Base-by-base conservation (phyloP, 2,888 invertebrate species). In the Melanotus villosus region DNA sequence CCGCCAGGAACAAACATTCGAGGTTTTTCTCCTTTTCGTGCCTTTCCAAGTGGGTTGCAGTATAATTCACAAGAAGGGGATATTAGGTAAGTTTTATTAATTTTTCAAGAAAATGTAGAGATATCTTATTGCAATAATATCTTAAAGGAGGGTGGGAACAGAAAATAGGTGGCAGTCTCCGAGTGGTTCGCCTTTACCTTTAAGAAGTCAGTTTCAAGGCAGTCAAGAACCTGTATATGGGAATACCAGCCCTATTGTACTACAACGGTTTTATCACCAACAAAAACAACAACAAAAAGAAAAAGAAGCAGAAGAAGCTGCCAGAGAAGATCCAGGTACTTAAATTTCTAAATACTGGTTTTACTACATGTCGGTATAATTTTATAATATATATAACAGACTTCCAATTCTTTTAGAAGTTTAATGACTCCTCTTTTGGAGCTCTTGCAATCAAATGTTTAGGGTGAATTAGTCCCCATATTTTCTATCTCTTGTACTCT, bases 191-290 rank as follows among this genome's bases (percentile, higher is more conserved):
- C 85, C 85, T n/a, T 74, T 86, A 68, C 84, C 83, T 14, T 73
- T 82, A 32, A 75, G 85, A 68, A 82, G 81, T 65, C 83, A 84
- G 63, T 80, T 81, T 70, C 78, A 60, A 63, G 45, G 30, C 23
- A 68, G 52, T 54, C 68, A 67, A 63, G 80, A 80, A 30, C 81
- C 79, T 69, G 78, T 80, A 60, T 89, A 89, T 43, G 92, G 92
- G 72, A 93, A 92, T 85, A 92, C 92, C 62, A 93, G 92, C 84
- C 93, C 93, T 34, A 91, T 93, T 82, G 91, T 93, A 68, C 86
- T 93, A 75, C 93, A 93, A 82, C 87, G 93, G 81, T 93, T 92
- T 82, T 91, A 91, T 80, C 93, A 93, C 82, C 93, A 93, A 81
- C 92, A 91, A 80, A 92, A 91, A 80, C 93, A 93, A 82, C 84